phyloP scores from a whole-genome alignment of 2,888 invertebrate species.

The Agriopis marginaria region DNA sequence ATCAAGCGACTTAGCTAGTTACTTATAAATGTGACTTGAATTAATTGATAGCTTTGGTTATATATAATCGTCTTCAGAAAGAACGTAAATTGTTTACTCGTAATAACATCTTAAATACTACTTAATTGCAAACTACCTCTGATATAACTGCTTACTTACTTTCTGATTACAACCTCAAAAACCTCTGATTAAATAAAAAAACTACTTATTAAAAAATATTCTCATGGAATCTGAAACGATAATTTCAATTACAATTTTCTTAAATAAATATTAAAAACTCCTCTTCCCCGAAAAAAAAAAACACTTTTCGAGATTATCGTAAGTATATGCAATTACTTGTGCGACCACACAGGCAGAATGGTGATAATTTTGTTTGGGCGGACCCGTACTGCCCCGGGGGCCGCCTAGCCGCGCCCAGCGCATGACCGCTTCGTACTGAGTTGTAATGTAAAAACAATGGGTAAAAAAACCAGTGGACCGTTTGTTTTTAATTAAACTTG shows the following conservation, averaged over 20 bases:
- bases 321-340: slow-evolving; percentile 52
- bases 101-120: not conserved
- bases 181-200: slow-evolving; percentile 18
- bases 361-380: slow-evolving; percentile 62
- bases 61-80: not conserved
- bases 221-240: not conserved
- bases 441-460: slow-evolving; percentile 44
- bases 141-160: slow-evolving; percentile 10
- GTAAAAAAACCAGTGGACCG: slow-evolving; percentile 3
- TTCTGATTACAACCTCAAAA: not conserved
- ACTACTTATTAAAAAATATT: slow-evolving; percentile 11
- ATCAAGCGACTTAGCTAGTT: no score
- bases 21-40: no score
- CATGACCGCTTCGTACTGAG: slow-evolving; percentile 39
- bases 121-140: not conserved
- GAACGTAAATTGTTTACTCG: not conserved
- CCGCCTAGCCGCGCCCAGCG: slow-evolving; percentile 61
- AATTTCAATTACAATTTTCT: slow-evolving; percentile 21
- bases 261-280: slow-evolving; percentile 29
- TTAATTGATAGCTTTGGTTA: not conserved
- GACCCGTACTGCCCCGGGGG: slow-evolving; percentile 60
- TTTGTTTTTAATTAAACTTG: slow-evolving; percentile 24
- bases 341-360: slow-evolving; percentile 66
- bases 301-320: slow-evolving; percentile 36
- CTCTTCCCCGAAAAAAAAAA: slow-evolving; percentile 24